Conservation (phyloP, 1,140 invertebrate genomes). For the Lerema accius region DNA sequence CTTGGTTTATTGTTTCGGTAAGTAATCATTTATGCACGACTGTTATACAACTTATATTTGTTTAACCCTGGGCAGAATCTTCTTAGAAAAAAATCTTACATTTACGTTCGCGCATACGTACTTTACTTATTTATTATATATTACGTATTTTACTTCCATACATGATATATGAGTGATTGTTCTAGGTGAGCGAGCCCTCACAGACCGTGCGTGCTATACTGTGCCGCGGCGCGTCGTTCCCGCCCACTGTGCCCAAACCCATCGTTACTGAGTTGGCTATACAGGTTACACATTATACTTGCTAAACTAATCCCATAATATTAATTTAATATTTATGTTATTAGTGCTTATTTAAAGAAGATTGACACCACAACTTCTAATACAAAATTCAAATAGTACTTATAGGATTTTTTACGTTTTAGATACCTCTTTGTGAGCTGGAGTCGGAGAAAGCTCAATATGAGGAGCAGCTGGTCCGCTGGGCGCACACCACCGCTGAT, state of each 20-base stretch:
- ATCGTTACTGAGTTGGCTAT: slow-evolving; percentile 88
- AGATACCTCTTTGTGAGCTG: slow-evolving; percentile 92
- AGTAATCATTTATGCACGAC: slow-evolving; percentile 42
- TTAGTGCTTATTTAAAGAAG: too few relatives aligned
- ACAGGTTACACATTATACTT: slow-evolving; percentile 74
- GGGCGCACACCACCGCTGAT: slow-evolving; percentile 84
- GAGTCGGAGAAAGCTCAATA: slow-evolving; percentile 91
- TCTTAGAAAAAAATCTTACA: too few relatives aligned
- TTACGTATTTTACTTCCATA: too few relatives aligned
- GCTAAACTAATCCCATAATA: too few relatives aligned
- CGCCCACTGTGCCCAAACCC: slow-evolving; percentile 92
- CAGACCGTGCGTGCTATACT: slow-evolving; percentile 91
- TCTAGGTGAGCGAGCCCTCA: slow-evolving; percentile 91
- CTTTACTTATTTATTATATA: too few relatives aligned
- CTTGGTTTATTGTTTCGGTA: slow-evolving; percentile 77
- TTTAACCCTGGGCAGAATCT: too few relatives aligned
- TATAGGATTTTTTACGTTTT: slow-evolving; percentile 34
- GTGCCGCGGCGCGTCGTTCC: slow-evolving; percentile 94
- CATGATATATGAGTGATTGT: too few relatives aligned
- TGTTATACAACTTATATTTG: too few relatives aligned
- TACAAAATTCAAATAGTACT: too few relatives aligned
- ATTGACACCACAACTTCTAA: too few relatives aligned
- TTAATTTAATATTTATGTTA: too few relatives aligned
- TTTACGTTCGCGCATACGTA: too few relatives aligned
- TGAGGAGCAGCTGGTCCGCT: slow-evolving; percentile 90